Base-by-base conservation (phyloP, 2,888 invertebrate species). In the Panorpa germanica region DNA sequence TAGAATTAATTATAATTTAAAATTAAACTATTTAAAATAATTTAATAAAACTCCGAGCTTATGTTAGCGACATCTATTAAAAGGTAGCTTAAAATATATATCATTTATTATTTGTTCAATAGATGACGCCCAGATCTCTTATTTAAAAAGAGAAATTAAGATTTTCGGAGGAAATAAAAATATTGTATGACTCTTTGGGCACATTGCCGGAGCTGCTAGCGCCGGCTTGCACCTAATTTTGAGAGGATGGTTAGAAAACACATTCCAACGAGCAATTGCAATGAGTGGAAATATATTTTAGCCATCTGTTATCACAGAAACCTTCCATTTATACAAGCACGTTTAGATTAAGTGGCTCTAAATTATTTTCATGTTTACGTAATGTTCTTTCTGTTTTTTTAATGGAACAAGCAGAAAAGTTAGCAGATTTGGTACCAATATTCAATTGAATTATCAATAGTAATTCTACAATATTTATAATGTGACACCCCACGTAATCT, bases 251-350 rank as follows among this genome's bases (percentile, higher is more conserved):
- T 72, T 74, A 1, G 57, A 63, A 22, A 71, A 70, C 14, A 60
- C 73, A 25, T 83, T 82, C 41, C 49, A 77, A 35, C 65, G 75
- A 48, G 78, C 75, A 1, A 78, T 83, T 29, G 67, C 72, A 9
- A 81, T 83, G 80, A 81, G 82, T 37, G 81, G 80, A 0, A 78
- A 71, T 43, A 66, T 73, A 0, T 50, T 78, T 4, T 61, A 63
- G 16, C 60, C 70, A 18, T 59, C 60, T 3, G 63, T 69, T 3
- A 67, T 80, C 0, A 65, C 68, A 34, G 61, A 62, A n/a, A 29
- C 69, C 73, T 0, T 56, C 64, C 37, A 65, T 67, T 38, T 75
- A 72, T 46, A 47, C 63, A 8, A 47, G 57, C 1, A 59, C 71
- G 0, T 57, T 63, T 38, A 59, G 71, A 29, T 65, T 58, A 45